A percentile compares a stretch with the other conserved stretches of the same genome.
phyloP scores from a whole-genome alignment of 2,113 vertebrate species.

The Hippocampus barbouri region DNA sequence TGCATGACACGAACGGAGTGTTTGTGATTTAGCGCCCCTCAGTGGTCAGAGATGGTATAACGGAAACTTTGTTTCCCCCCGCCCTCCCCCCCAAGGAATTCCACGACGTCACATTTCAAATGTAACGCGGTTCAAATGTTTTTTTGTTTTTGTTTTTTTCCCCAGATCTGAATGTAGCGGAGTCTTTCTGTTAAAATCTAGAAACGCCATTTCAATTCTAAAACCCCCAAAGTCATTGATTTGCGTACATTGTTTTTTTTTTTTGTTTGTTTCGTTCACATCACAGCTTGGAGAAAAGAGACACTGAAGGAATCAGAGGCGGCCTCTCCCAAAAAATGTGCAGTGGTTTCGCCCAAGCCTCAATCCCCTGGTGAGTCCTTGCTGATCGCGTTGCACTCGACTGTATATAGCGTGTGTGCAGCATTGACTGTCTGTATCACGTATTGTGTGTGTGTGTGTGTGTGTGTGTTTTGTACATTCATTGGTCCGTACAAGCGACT shows the following conservation, averaged over 20 bases:
- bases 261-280: not conserved
- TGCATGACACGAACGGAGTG: not conserved
- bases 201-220: not conserved
- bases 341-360: conserved; percentile 76
- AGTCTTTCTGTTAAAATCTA: not conserved
- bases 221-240: not conserved
- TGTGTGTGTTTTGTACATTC: not conserved
- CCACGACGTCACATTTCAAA: not conserved
- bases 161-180: not conserved
- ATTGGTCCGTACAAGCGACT: not conserved
- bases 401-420: not conserved
- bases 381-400: not conserved
- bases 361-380: conserved; percentile 83
- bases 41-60: conserved; percentile 27
- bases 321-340: conserved; percentile 83
- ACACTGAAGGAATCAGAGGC: conserved; percentile 76
- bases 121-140: not conserved
- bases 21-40: conserved; percentile 7
- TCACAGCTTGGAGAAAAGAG: conserved; percentile 79
- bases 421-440: not conserved
- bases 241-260: not conserved
- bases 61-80: not conserved
- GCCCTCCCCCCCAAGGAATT: no score
- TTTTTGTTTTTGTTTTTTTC: no score
- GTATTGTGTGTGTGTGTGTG: no score